phyloP scores from a whole-genome alignment of 1,140 invertebrate genomes.

The Trigoniulus corallinus region DNA sequence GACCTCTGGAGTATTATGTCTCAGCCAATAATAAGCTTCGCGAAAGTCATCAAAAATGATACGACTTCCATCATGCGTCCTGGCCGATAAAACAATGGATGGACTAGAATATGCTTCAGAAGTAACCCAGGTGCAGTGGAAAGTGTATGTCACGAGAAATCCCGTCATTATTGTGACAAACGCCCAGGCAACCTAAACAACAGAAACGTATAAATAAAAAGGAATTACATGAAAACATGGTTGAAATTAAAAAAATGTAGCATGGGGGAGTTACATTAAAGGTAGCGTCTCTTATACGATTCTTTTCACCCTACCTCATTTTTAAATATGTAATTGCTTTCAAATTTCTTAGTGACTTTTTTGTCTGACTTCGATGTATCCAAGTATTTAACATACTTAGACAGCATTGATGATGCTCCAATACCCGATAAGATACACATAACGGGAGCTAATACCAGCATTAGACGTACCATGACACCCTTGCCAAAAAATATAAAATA shows the following conservation, averaged over 20 bases:
- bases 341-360: slow-evolving; percentile 44
- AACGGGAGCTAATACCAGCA: slow-evolving; percentile 91
- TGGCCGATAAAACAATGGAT: slow-evolving; percentile 88
- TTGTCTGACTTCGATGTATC: slow-evolving; percentile 29
- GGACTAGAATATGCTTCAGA: slow-evolving; percentile 95
- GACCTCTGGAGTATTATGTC: slow-evolving; percentile 74
- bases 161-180: slow-evolving; percentile 71
- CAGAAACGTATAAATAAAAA: slow-evolving; percentile 6
- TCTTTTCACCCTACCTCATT: slow-evolving; percentile 43
- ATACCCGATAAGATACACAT: slow-evolving; percentile 95
- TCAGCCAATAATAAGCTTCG: slow-evolving; percentile 94
- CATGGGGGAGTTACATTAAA: background rate
- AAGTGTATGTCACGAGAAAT: slow-evolving; percentile 77
- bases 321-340: slow-evolving; percentile 66
- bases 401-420: slow-evolving; percentile 70
- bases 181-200: slow-evolving; percentile 52
- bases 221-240: slow-evolving; percentile 4
- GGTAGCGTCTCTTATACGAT: too few species aligned
- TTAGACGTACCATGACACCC: slow-evolving; percentile 96
- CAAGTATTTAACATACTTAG: slow-evolving; percentile 80
- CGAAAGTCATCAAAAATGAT: slow-evolving; percentile 97
- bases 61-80: slow-evolving; percentile 77
- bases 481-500: slow-evolving; percentile 24
- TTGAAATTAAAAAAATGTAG: background rate
- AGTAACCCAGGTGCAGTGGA: slow-evolving; percentile 99